Conservation (phyloP, 2,888 invertebrate species). For the Xestobium rufovillosum region DNA sequence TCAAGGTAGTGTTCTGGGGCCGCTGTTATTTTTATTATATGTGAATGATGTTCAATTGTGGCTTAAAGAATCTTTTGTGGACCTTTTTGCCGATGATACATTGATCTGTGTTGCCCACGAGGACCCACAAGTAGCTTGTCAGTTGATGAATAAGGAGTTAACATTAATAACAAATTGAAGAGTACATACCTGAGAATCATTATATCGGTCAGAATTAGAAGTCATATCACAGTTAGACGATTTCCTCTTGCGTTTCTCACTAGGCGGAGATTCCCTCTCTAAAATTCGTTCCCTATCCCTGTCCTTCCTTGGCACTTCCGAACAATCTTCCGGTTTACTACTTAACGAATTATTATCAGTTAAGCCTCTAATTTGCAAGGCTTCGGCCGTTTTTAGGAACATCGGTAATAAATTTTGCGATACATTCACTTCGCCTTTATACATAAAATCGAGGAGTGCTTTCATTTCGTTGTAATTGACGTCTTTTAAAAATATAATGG, state of each 20-base stretch:
- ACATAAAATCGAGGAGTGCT: constrained; percentile 87
- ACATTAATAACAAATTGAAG: too few species aligned
- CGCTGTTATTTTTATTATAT: too few species aligned
- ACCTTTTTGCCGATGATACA: too few species aligned
- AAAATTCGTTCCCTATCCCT: constrained; percentile 38
- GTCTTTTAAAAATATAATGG: constrained; percentile 89
- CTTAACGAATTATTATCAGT: constrained; percentile 71
- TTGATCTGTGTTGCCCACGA: too few species aligned
- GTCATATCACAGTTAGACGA: constrained; percentile 60
- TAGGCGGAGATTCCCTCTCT: constrained; percentile 40
- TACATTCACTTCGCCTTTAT: constrained; percentile 74
- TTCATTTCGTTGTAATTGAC: constrained; percentile 84
- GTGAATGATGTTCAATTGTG: too few species aligned
- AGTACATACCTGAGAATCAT: constrained; percentile 62
- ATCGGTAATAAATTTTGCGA: constrained; percentile 84
- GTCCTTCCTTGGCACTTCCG: constrained; percentile 33
- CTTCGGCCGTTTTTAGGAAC: constrained; percentile 88
- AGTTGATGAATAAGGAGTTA: too few species aligned
- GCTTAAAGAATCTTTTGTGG: too few species aligned
- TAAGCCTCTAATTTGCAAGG: constrained; percentile 81
- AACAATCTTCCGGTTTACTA: constrained; percentile 37
- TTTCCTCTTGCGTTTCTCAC: constrained; percentile 57
- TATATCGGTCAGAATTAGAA: constrained; percentile 56
- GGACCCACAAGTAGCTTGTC: too few species aligned
- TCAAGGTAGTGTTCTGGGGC: constrained; percentile 4